Evolutionary conservation across 2,797 vertebrate genomes (phyloP).

Genomic region (Tenualosa ilisha): DNA sequence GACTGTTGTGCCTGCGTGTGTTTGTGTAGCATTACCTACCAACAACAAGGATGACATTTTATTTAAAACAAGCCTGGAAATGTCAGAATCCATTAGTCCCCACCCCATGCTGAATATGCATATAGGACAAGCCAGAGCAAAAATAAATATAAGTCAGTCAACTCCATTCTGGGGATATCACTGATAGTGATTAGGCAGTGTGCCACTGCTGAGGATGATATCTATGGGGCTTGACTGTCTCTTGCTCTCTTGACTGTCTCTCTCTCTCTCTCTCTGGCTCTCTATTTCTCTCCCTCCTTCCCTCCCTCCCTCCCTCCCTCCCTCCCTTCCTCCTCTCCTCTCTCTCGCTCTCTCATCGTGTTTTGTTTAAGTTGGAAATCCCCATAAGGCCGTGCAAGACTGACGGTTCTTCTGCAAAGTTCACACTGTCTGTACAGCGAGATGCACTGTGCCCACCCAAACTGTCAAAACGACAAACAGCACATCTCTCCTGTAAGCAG

Average conservation of each 20-base stretch:
- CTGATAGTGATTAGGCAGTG: slow-evolving; percentile 4
- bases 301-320: neutral
- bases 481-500: slow-evolving; percentile 60
- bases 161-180: slow-evolving; percentile 8
- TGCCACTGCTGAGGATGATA: neutral
- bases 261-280: neutral
- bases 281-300: neutral
- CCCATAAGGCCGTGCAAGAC: slow-evolving; percentile 62
- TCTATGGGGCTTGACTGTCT: neutral
- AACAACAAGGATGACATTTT: slow-evolving; percentile 50
- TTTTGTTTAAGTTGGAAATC: slow-evolving; percentile 68
- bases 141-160: neutral
- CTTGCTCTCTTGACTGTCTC: neutral
- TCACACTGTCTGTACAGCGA: slow-evolving; percentile 65
- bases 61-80: slow-evolving; percentile 40
- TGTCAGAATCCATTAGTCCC: slow-evolving; percentile 46
- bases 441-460: slow-evolving; percentile 68
- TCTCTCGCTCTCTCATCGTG: slow-evolving; percentile 52
- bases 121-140: neutral
- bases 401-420: slow-evolving; percentile 70
- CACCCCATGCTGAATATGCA: slow-evolving; percentile 36
- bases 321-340: neutral
- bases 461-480: slow-evolving; percentile 73
- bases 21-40: slow-evolving; percentile 36
- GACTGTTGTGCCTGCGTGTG: slow-evolving; percentile 39